A percentile compares a stretch with the other conserved stretches of the same genome.
Evolutionary conservation across 2,888 invertebrate species (phyloP).

Genomic region (Cantharis flavilabris): DNA sequence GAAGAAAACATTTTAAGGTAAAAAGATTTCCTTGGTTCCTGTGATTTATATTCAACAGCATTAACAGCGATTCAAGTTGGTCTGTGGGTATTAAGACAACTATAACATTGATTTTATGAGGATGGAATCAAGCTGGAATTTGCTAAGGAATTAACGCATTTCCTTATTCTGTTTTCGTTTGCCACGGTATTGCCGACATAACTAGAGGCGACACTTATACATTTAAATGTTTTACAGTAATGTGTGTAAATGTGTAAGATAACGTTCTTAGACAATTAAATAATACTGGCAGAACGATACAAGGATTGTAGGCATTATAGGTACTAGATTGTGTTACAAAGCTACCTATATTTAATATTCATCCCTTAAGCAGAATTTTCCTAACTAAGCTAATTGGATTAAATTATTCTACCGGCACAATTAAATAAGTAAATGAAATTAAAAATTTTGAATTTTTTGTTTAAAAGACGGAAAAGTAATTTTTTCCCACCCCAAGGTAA

Average conservation of each 20-base stretch:
- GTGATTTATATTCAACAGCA: background rate
- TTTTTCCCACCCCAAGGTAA: background rate
- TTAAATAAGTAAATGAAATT: background rate
- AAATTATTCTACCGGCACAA: background rate
- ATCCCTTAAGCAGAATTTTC: background rate
- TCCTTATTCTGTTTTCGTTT: constrained; percentile 19
- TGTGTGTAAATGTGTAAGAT: constrained; percentile 8
- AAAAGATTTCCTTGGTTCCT: background rate
- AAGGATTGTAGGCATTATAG: background rate
- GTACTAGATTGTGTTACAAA: background rate
- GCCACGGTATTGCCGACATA: constrained; percentile 12
- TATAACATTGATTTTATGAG: constrained; percentile 36
- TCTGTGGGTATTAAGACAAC: constrained; percentile 35
- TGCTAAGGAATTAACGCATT: constrained; percentile 32
- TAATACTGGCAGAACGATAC: background rate
- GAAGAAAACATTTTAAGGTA: background rate
- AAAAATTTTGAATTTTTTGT: background rate
- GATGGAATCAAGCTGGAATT: constrained; percentile 29
- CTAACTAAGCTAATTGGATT: background rate
- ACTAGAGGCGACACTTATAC: constrained; percentile 14
- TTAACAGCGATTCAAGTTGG: constrained; percentile 13
- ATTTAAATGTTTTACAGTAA: constrained; percentile 12
- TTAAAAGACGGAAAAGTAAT: background rate
- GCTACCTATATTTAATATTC: background rate
- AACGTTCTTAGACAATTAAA: constrained; percentile 13